Conservation (phyloP, 2,888 invertebrate genomes). For the Melikaiella ostensackeni region DNA sequence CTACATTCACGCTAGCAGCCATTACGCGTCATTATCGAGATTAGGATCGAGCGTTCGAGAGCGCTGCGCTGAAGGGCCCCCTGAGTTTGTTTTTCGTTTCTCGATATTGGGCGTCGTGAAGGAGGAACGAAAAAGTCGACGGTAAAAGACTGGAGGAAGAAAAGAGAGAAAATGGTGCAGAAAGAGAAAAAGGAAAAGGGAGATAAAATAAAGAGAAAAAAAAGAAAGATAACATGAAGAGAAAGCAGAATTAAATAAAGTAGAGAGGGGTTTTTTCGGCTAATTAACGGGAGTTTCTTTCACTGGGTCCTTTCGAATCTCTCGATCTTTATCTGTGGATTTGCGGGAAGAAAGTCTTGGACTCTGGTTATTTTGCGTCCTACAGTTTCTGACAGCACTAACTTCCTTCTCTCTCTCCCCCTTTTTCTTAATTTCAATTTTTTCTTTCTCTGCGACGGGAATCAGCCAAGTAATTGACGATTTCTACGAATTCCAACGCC, state of each 20-base stretch:
- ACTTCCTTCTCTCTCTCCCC: conserved; percentile 45
- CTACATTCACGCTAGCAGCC: conserved; percentile 76
- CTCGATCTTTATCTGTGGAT: conserved; percentile 70
- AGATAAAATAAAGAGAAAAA: background rate
- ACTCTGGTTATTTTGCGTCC: conserved; percentile 66
- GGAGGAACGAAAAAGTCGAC: conserved; percentile 35
- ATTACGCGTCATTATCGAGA: conserved; percentile 78
- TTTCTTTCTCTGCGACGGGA: background rate
- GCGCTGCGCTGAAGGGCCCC: conserved; percentile 44
- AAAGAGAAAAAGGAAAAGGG: conserved; percentile 34
- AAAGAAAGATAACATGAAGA: background rate
- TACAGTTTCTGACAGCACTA: conserved; percentile 36
- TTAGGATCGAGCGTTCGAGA: conserved; percentile 73
- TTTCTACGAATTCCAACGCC: conserved; percentile 20
- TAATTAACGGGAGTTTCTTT: conserved; percentile 72
- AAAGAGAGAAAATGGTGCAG: conserved; percentile 40
- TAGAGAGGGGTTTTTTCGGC: conserved; percentile 64
- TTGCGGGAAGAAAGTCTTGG: conserved; percentile 63
- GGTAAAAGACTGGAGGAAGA: conserved; percentile 42
- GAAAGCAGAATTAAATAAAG: background rate
- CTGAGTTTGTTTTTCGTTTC: conserved; percentile 46
- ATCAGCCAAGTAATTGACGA: background rate
- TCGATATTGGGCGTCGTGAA: conserved; percentile 45
- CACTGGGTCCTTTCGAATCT: conserved; percentile 64
- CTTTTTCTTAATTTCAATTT: conserved; percentile 36